Base-by-base conservation (phyloP, 2,797 vertebrate genomes). In the Todus mexicanus region DNA sequence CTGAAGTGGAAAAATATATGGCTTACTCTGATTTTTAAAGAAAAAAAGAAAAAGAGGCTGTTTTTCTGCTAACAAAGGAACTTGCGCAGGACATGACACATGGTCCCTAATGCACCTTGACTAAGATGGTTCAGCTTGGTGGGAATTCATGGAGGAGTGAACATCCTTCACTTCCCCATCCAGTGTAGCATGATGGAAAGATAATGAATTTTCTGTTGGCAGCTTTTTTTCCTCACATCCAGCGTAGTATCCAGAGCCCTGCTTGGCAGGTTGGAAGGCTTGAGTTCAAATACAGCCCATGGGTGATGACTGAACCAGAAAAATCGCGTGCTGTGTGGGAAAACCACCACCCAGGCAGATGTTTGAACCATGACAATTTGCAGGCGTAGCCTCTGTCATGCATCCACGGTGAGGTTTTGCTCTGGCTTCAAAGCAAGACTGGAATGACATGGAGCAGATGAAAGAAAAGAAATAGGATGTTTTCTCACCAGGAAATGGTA, bases 1-100 rank as follows among this genome's bases (percentile, higher is more conserved):
- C 20, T 1, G 8, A 64, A 40, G 61, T 13, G 31, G 35, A 66
- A 75, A 66, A 87, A 63, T 43, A 31, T 5, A 33, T 10, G 26
- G 3, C 29, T 80, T 47, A 57, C 53, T 15, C 23, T 45, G n/a
- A 37, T 27, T 27, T 2, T 15, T 16, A n/a, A 33, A 59, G 18
- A 19, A 29, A 29, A 43, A 26, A 27, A 12, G 37, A 17, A 51
- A 10, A 16, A 5, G 1, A 4, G 1, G 2, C 5, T 37, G 22
- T 71, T 66, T 69, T 33, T 76, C 10, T 47, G 9, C 7, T 57
- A 63, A 27, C 2, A 48, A 48, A 74, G 33, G 5, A 17, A 35
- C 48, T 50, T 70, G 31, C 50, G 19, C 18, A 53, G 64, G 65
- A 80, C 13, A 7, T 56, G 13, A 76, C 31, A 31, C 19, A 47